Conservation (phyloP, 1,140 invertebrate species). For the Tribolium castaneum region DNA sequence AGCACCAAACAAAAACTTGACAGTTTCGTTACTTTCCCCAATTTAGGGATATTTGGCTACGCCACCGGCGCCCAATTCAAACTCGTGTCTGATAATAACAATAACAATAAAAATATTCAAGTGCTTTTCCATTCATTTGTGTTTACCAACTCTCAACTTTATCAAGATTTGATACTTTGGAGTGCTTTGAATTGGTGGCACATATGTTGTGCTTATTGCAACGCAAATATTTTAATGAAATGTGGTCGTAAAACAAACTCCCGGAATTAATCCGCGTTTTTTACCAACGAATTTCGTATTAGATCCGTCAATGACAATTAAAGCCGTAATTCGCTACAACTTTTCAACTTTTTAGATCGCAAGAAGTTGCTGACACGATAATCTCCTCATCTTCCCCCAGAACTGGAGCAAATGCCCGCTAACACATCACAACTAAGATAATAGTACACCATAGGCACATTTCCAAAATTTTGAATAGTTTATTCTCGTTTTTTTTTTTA, state of each 20-base stretch:
- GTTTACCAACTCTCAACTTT: constrained; percentile 10
- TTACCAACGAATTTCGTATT: neutral
- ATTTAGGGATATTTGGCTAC: neutral
- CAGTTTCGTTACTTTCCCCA: constrained; percentile 23
- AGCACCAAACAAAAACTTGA: constrained; percentile 41
- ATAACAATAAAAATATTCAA: neutral
- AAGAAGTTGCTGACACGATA: neutral
- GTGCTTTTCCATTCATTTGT: constrained; percentile 15
- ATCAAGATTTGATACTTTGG: constrained; percentile 13
- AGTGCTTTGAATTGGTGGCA: constrained; percentile 8
- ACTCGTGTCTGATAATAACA: neutral
- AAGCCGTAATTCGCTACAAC: constrained; percentile 5
- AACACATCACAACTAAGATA: too few species aligned
- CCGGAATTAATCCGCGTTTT: neutral
- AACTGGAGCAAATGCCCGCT: too few species aligned
- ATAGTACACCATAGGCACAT: too few species aligned
- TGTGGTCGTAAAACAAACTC: neutral
- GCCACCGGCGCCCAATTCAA: neutral
- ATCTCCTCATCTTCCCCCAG: neutral
- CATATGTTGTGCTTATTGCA: constrained; percentile 15
- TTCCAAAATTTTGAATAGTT: neutral
- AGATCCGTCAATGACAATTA: neutral
- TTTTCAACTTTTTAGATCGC: neutral
- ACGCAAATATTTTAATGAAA: constrained; percentile 10
- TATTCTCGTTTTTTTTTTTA: neutral